Conservation (phyloP, 2,113 vertebrate genomes). For the Dasyprocta punctata region DNA sequence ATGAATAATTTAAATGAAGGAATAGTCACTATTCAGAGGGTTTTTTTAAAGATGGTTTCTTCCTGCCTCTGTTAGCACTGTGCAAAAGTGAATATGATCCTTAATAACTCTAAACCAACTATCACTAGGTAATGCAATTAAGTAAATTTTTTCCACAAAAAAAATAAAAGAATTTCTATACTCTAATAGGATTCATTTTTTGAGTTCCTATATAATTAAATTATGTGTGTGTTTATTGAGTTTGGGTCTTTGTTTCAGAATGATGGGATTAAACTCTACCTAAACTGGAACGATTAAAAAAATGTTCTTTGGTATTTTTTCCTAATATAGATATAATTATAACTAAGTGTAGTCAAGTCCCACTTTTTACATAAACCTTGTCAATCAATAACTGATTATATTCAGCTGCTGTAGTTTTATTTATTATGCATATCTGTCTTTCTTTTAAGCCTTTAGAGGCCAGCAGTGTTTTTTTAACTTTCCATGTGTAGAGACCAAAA, state of each 20-base stretch:
- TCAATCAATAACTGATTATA: not conserved
- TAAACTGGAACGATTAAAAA: not conserved
- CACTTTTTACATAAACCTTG: not conserved
- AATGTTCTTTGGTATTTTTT: not conserved
- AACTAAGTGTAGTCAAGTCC: not conserved
- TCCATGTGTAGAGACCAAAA: not conserved
- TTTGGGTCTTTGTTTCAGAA: conserved; percentile 41
- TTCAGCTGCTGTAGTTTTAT: not conserved
- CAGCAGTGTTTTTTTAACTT: not conserved
- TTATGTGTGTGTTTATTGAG: not conserved
- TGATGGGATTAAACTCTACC: not conserved
- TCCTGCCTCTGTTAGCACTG: not conserved
- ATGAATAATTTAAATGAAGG: not conserved
- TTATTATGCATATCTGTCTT: not conserved
- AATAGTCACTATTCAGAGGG: not conserved
- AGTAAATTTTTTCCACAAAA: not conserved
- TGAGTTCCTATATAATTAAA: not conserved
- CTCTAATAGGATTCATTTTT: not conserved
- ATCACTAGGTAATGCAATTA: not conserved
- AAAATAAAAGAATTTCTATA: not conserved
- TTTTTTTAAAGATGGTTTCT: not conserved
- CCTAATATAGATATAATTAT: not conserved
- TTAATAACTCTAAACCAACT: not conserved
- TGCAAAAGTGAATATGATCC: not conserved
- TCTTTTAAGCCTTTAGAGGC: not conserved